A percentile compares a stretch with the other conserved stretches of the same genome.
Evolutionary conservation across 2,113 vertebrate genomes (phyloP).

Genomic region (Smithornis capensis): DNA sequence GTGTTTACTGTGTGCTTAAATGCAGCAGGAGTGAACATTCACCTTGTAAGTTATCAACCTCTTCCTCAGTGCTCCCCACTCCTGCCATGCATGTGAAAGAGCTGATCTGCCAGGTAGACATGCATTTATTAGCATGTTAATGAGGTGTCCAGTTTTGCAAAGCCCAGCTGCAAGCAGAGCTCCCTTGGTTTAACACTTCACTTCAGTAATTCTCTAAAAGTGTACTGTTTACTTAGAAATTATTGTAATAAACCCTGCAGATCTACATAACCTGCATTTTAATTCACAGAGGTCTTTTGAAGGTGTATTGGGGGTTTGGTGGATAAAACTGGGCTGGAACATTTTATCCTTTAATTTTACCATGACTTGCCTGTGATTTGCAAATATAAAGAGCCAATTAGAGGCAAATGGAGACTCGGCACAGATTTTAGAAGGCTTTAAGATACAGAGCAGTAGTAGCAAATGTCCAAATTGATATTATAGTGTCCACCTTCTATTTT

Average conservation of each 20-base stretch:
- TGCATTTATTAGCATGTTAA: conserved; percentile 41
- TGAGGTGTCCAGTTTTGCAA: background rate
- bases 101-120: background rate
- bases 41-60: background rate
- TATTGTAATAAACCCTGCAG: background rate
- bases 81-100: background rate
- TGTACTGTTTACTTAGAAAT: background rate
- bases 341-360: background rate
- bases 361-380: background rate
- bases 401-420: background rate
- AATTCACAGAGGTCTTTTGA: background rate
- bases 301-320: background rate
- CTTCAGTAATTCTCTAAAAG: background rate
- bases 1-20: background rate
- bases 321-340: background rate
- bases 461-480: background rate
- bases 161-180: background rate
- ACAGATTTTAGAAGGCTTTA: background rate
- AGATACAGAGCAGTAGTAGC: background rate
- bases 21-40: background rate
- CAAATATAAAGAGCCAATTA: background rate
- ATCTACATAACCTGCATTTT: background rate
- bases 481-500: background rate
- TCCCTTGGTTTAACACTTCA: background rate
- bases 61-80: background rate